A percentile compares a stretch with the other conserved stretches of the same genome.
These are phyloP conservation scores for Pseudochromis fuscus DNA, from an alignment of 2,797 vertebrate species.

Conservation along the genomic window DNA sequence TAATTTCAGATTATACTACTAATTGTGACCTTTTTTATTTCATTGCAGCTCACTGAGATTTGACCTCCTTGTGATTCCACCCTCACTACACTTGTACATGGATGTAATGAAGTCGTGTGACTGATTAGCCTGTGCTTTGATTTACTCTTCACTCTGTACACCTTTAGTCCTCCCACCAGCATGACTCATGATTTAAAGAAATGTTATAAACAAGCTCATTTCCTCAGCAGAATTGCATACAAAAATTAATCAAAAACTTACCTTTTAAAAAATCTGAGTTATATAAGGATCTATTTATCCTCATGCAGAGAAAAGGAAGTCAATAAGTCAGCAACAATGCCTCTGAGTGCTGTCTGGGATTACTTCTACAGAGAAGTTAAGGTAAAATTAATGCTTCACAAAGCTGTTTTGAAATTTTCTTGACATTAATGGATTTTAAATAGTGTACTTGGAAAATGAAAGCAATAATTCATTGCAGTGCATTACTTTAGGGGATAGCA, in stretches of 20 bases:
- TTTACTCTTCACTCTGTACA: constrained; percentile 48
- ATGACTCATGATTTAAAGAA: constrained; percentile 51
- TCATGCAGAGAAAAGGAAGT: neutral
- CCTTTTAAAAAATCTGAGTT: neutral
- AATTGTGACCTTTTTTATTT: constrained; percentile 41
- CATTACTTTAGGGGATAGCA: neutral
- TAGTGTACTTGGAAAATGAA: neutral
- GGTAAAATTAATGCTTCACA: neutral
- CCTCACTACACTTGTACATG: constrained; percentile 54
- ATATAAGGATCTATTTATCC: neutral
- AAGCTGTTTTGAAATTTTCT: neutral
- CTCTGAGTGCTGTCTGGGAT: neutral
- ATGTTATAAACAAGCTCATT: constrained; percentile 6
- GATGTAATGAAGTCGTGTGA: constrained; percentile 44
- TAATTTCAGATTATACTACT: constrained; percentile 21
- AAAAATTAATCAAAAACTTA: neutral
- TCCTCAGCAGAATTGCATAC: neutral
- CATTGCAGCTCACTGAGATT: constrained; percentile 43
- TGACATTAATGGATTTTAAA: neutral
- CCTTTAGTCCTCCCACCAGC: constrained; percentile 44
- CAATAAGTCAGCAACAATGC: neutral
- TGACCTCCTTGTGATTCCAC: constrained; percentile 48
- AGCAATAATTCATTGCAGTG: neutral
- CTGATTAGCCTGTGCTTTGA: constrained; percentile 59
- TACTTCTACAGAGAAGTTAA: neutral